Percentiles rank a stretch among this genome's conserved stretches.
Evolutionary conservation across 1,140 invertebrate genomes (phyloP).

Genomic region (Spodoptera litura): DNA sequence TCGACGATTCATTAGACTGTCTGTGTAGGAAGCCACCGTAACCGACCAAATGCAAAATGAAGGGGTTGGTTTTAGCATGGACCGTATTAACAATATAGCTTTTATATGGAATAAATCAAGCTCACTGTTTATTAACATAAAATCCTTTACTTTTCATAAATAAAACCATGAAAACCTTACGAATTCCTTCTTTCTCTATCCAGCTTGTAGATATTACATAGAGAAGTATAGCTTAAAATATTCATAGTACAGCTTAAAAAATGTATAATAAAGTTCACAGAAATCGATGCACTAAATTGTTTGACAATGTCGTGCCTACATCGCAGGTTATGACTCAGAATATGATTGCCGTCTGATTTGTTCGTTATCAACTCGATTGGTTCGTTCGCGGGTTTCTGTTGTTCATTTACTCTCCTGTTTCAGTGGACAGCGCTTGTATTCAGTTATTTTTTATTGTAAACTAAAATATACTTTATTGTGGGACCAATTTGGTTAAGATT

Average conservation of each 20-base stretch:
- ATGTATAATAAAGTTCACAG: background rate
- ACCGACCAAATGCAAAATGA: background rate
- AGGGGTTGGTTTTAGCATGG: background rate
- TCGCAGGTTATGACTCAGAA: slow-evolving; percentile 12
- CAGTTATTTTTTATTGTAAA: slow-evolving; percentile 2
- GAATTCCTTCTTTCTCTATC: no score
- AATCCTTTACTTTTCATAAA: no score
- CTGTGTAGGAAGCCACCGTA: background rate
- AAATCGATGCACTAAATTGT: background rate
- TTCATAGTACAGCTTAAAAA: background rate
- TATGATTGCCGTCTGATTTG: slow-evolving; percentile 18
- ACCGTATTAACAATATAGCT: no score
- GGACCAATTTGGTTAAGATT: background rate
- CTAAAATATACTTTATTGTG: background rate
- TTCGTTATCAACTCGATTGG: slow-evolving; percentile 35
- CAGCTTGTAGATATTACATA: no score
- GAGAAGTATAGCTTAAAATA: no score
- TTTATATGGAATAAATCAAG: background rate
- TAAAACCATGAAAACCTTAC: no score
- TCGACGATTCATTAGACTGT: background rate
- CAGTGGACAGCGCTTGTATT: slow-evolving; percentile 14
- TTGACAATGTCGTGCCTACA: slow-evolving; percentile 6
- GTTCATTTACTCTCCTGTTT: slow-evolving; percentile 39
- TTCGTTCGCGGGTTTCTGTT: slow-evolving; percentile 32
- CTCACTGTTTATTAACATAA: background rate